Evolutionary conservation across 64 coral and sea anemone genomes (phyloP), one percentile per base, ranked within the genome.

Genomic region (Anthopleura sola): DNA sequence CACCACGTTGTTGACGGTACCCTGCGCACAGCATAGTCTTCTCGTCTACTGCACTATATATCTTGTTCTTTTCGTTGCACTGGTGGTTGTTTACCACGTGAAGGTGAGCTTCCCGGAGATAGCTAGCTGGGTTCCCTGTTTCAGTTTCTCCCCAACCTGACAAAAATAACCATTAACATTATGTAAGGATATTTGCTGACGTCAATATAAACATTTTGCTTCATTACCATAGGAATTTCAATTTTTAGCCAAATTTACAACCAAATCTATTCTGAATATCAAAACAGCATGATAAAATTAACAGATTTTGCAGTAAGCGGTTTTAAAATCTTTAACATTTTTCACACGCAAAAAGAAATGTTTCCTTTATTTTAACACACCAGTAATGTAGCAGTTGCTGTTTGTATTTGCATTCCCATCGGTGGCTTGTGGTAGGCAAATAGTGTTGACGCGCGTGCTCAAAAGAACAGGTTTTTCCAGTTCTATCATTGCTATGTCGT

Each of bases 21-120:
- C 92, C 92, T 29, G 92, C 92, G 23, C 92, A 93, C 4, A 93
- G 29, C 92, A 93, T 93, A 49, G 92, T 37, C 7, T 81, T 80
- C 31, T 75, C 40, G 17, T 93, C 83, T 13, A 93, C 92, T 37
- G 57, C 77, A 23, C 49, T 49, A 18, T 90, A 29, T 18, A 37
- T 49, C 16, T 62, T 85, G 46, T 86, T 93, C 13, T 51, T 53
- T 2, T 48, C 80, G 16, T 81, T 38, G 56, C 92, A 93, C 24
- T 21, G 31, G 6, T 50, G 37, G 68, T 90, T 54, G 9, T 86
- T 57, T 9, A 81, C 92, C 11, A 93, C 87, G 2, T 75, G 71
- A n/a, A 93, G 33, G 31, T 64, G 56, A n/a, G 87, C 92, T 68
- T 93, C 85, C 60, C 86, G 83, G 33, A 93, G 88, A 57, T 26